A percentile compares a stretch with the other conserved stretches of the same genome.
Evolutionary conservation across 2,113 vertebrate genomes (phyloP).

Genomic region (Cyprinus carpio): DNA sequence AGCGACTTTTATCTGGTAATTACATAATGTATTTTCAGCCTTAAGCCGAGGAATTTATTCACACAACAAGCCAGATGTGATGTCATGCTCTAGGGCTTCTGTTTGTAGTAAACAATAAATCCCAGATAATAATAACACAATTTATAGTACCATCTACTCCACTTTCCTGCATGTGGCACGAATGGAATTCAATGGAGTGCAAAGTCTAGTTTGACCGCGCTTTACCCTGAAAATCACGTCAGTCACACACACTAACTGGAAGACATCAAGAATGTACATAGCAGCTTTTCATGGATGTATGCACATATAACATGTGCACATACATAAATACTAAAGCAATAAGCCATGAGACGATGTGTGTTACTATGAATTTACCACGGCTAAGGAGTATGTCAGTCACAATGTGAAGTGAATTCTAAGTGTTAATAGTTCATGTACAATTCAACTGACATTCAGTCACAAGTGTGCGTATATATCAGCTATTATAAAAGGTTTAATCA

Average conservation of each 20-base stretch:
- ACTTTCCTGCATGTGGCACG: background rate
- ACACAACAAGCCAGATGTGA: background rate
- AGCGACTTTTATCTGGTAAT: background rate
- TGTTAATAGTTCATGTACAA: background rate
- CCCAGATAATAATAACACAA: background rate
- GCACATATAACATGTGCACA: background rate
- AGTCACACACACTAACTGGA: background rate
- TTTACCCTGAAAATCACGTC: background rate
- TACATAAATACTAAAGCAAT: background rate
- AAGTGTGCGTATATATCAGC: background rate
- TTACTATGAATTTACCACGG: background rate
- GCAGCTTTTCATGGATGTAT: conserved; percentile 5
- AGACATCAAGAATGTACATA: background rate
- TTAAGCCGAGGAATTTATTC: background rate
- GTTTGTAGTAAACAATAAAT: conserved; percentile 13
- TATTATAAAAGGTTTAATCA: background rate
- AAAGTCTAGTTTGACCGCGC: background rate
- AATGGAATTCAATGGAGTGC: background rate
- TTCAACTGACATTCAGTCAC: background rate
- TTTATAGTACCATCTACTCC: background rate
- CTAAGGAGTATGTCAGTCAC: background rate
- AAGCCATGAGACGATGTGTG: background rate
- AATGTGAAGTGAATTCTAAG: background rate
- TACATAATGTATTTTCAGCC: background rate
- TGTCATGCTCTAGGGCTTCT: background rate